Evolutionary conservation across 2,888 invertebrate genomes (phyloP).

Genomic region (Eupithecia subfuscata): DNA sequence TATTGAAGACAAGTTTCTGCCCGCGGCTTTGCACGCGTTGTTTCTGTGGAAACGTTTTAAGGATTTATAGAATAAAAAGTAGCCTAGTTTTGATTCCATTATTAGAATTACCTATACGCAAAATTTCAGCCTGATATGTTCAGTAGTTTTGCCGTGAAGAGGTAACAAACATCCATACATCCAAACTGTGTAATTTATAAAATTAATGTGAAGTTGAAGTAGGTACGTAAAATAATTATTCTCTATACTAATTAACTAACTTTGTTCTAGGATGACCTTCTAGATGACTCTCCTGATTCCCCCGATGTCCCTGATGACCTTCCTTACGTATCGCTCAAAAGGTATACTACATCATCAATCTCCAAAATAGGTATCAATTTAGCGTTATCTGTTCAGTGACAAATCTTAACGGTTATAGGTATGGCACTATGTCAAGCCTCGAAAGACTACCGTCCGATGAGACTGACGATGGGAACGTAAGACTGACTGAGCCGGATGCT

Average conservation of each 20-base stretch:
- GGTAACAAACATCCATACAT: no score
- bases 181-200: no score
- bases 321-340: constrained; percentile 88
- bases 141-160: no score
- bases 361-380: background rate
- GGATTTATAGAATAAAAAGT: no score
- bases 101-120: no score
- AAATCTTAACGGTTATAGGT: constrained; percentile 66
- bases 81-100: no score
- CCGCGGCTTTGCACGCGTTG: no score
- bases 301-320: constrained; percentile 88
- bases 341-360: constrained; percentile 56
- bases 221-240: no score
- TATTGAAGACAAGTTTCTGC: background rate
- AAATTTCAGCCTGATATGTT: no score
- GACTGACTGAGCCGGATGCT: constrained; percentile 73
- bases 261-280: constrained; percentile 73
- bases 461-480: constrained; percentile 83
- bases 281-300: constrained; percentile 88
- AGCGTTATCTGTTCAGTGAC: constrained; percentile 28
- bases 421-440: constrained; percentile 89
- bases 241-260: background rate
- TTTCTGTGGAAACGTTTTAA: no score
- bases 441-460: constrained; percentile 87
- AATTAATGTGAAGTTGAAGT: no score